Base-by-base conservation (phyloP, 2,888 invertebrate genomes). In the Lydus trimaculatus region DNA sequence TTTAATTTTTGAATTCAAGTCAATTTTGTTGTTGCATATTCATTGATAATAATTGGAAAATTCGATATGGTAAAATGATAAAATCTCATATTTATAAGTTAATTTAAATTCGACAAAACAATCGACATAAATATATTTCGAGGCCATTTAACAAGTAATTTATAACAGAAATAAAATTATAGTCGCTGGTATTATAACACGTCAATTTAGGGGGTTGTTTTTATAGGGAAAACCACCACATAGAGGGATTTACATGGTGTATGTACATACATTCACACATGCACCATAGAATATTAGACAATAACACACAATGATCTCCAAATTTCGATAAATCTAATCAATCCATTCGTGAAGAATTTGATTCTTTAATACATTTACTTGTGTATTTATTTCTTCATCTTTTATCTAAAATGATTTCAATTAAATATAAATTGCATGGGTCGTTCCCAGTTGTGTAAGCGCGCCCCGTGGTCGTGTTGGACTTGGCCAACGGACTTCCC, bases 31-130 rank as follows among this genome's bases (percentile, higher is more conserved):
- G 13, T 5, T 6, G 11, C 11, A 52, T 23, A 8, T 25, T 5
- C 23, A 28, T 25, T 15, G 52, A 13, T 23, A 52, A 25, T 52
- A 52, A 52, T 25, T 52, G 23, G 52, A 52, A 52, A 52, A 52
- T 25, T 11, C 52, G 52, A 52, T 52, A 52, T 52, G 23, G 52
- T 75, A 76, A 76, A 75, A 75, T 75, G 76, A 76, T 76, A 75
- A 76, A 78, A 80, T 80, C 78, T 73, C 76, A 77, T 80, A 80
- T 80, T 80, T 76, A 80, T 80, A 79, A 80, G 78, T 74, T 78
- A 79, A 80, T 80, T 79, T 80, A 80, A 80, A 79, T 80, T 79
- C 80, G 77, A 74, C 77, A 74, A 78, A 80, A 80, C 79, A 79
- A 79, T 79, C 72, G 77, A 70, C 76, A 76, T 78, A 79, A 78